Evolutionary conservation across 1,140 invertebrate species (phyloP), one percentile per base, ranked within the genome.

Genomic region (Adelges cooleyi): DNA sequence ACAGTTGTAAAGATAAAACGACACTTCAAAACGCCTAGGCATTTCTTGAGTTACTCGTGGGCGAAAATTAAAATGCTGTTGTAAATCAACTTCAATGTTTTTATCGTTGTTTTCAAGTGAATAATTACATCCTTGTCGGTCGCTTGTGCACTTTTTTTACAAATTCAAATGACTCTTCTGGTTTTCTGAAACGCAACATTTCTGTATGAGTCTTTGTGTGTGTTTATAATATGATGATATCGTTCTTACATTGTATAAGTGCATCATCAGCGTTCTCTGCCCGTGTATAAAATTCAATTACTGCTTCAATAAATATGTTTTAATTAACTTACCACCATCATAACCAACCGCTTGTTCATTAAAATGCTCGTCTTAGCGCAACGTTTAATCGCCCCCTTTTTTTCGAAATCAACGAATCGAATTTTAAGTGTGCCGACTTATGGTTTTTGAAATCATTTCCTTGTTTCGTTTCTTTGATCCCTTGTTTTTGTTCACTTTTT

Each of bases 381-480:
- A n/a, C n/a, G n/a, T n/a, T n/a, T n/a, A n/a, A n/a, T 36, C 36
- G 44, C 53, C 44, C 44, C 53, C 53, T 15, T 59, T 59, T 59
- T 36, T 59, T 44, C 38, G 10, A 27, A 44, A 44, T 25, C 38
- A 42, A 22, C 44, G 53, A 59, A 59, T 56, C 44, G 17, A 9
- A 25, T 42, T 59, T 59, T 11, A 17, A 59, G 53, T 59, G 10
- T 42, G 10, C 33, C 44, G 17, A 15, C 23, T 36, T 59, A 38
- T 54, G 52, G 40, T 54, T 59, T 59, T 59, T 27, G 44, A 4
- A 59, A 59, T 59, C 22, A 44, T 59, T 42, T 59, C 25, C 44
- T 59, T 6, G n/a, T n/a, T n/a, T n/a, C n/a, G n/a, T n/a, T n/a
- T 42, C 53, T 59, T 59, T 59, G 53, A 59, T 59, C 36, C 44